phyloP scores from a whole-genome alignment of 2,888 invertebrate species.

The Hirtodrosophila duncani region DNA sequence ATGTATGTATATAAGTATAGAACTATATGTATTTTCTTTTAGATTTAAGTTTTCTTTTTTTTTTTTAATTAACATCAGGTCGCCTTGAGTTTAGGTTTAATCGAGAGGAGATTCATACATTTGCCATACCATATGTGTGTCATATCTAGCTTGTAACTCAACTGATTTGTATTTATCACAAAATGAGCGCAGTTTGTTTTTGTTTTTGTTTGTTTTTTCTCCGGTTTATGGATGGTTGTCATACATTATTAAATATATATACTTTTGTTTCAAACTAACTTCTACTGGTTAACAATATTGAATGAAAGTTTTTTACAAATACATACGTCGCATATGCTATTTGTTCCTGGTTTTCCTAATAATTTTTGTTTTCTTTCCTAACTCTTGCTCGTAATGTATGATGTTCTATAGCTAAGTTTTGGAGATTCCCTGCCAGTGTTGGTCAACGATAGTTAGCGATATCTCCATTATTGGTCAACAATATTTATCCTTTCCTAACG shows the following conservation, averaged over 20 bases:
- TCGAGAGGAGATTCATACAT: constrained; percentile 11
- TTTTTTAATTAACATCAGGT: constrained; percentile 52
- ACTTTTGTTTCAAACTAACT: background rate
- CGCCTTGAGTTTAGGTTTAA: constrained; percentile 57
- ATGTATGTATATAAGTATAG: constrained; percentile 7
- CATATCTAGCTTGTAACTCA: constrained; percentile 17
- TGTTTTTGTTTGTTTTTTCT: constrained; percentile 2
- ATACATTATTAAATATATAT: constrained; percentile 3
- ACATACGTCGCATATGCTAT: too few species aligned
- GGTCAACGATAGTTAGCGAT: too few species aligned
- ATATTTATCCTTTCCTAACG: too few species aligned
- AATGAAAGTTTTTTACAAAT: too few species aligned
- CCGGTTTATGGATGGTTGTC: constrained; percentile 8
- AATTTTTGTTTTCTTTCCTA: too few species aligned
- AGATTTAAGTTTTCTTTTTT: constrained; percentile 5
- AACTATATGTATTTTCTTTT: constrained; percentile 16
- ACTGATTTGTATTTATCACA: constrained; percentile 34
- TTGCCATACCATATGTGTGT: too few species aligned
- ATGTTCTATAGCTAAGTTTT: too few species aligned
- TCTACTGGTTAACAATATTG: too few species aligned
- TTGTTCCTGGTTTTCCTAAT: too few species aligned
- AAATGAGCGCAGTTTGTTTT: constrained; percentile 23
- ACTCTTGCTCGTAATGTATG: too few species aligned
- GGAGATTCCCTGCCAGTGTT: too few species aligned
- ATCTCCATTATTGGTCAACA: too few species aligned